Base-by-base conservation (phyloP, 2,888 invertebrate species). In the Stegophylla sp. region DNA sequence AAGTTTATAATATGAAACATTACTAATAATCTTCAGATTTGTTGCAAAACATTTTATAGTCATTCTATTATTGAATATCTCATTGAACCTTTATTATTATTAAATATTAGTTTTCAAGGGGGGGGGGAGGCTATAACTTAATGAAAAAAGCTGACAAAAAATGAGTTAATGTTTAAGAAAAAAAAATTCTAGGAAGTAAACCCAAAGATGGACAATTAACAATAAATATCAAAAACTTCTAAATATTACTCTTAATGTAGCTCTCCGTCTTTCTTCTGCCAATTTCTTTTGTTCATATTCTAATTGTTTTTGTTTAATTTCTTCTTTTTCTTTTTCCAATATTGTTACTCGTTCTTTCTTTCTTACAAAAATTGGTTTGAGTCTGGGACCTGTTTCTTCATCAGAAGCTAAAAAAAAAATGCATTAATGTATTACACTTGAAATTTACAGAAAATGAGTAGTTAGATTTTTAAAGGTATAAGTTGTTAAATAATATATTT, bases 291-390 rank as follows among this genome's bases (percentile, higher is more conserved):
- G 90, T 85, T 97, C 97, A 0, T 90, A 86, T 87, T 97, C 96
- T 76, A 92, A 88, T 86, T 95, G 94, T 85, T 94, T 94, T 85
- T 94, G 92, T 84, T 92, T 93, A 83, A 92, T 90, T 20, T 92
- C 91, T 87, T 97, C 95, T 67, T 94, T 92, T 85, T 98, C 98
- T 84, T 94, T 93, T 86, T 99, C 98, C 84, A 95, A 94, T 23
- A 98, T 93, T 0, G 98, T 98, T 84, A 98, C 93, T 82, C 99
- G 90, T 85, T 99, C 98, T 82, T 92, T 92, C 84, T 96, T 97
- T 83, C 94, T 89, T 0, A 98, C 96, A 88, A 97, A 98, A 0
- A 98, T 94, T 0, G 97, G 98, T 86, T 97, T 98, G 12, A 98
- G 89, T 81, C 97, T 88, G 0, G 97, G 96, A 9, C 95, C 95